Base-by-base conservation (phyloP, 2,888 invertebrate genomes). In the Kryphioiulus occultus region DNA sequence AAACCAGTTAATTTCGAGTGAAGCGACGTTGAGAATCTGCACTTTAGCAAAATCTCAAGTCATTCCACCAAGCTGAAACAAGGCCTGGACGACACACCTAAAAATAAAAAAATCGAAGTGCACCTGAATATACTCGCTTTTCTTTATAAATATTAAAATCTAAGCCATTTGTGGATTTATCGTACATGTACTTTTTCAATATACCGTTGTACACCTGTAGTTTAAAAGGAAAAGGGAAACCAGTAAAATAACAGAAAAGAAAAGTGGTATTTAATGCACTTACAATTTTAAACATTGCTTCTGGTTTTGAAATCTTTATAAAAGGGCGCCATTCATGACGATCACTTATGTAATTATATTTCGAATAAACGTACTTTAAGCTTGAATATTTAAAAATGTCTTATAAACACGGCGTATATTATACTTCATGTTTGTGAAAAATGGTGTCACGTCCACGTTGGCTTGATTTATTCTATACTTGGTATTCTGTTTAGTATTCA, bases 101-200 rank as follows among this genome's bases (percentile, higher is more conserved):
- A 30, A 12, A 78, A 78, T 15, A 30, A 78, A 78, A 68, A 78
- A 26, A 26, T 15, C 30, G 30, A 78, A 78, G 17, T 12, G 78
- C 78, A 78, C 78, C 78, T 78, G 78, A 78, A 78, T 30, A 15
- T 26, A 12, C 10, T 68, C 26, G 26, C 26, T 1, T 26, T 15
- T 78, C 30, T 30, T 78, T 78, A 78, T 78, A 78, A 78, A 78
- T 78, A 78, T 78, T 78, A 78, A 78, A 30, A 22, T 12, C 26
- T 26, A 78, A 26, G 26, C 26, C 26, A 17, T 78, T 78, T 30
- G 44, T 12, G 44, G 44, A 44, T 30, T 78, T 30, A 10, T 68
- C 0, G 15, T 30, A 32, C 4, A 30, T 0, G 15, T 30, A 32
- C 4, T 78, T 78, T 78, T 30, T 15, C 9, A 78, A 26, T 0